These are phyloP conservation scores for Cryptus viduatorius DNA, from an alignment of 2,888 invertebrate genomes.

Conservation along the genomic window DNA sequence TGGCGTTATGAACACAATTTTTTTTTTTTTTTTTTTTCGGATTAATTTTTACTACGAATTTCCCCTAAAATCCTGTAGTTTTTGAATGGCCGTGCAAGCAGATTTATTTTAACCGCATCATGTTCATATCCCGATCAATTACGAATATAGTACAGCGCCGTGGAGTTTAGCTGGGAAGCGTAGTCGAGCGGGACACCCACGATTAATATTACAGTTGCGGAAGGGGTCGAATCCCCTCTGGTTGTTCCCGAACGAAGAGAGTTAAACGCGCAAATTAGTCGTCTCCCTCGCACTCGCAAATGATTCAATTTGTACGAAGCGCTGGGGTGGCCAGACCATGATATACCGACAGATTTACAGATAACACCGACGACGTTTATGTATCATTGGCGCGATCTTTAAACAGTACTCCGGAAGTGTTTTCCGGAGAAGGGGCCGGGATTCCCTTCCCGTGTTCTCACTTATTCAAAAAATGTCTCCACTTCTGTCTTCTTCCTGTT, in stretches of 20 bases:
- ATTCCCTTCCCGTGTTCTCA: too few relatives aligned
- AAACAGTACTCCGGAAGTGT: not conserved
- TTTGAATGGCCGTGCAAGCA: not conserved
- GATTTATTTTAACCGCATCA: conserved; percentile 58
- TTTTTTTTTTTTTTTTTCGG: too few relatives aligned
- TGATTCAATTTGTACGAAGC: conserved; percentile 65
- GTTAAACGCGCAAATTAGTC: conserved; percentile 53
- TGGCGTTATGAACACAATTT: not conserved
- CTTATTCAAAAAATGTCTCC: too few relatives aligned
- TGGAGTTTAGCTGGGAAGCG: conserved; percentile 75
- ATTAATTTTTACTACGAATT: not conserved
- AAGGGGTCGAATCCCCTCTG: conserved; percentile 66
- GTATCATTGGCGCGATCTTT: not conserved
- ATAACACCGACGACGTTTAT: not conserved
- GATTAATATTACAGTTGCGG: conserved; percentile 74
- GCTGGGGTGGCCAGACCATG: not conserved
- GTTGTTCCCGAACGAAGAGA: conserved; percentile 36
- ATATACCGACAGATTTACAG: not conserved
- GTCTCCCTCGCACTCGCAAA: conserved; percentile 43
- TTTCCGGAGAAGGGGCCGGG: too few relatives aligned
- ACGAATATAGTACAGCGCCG: conserved; percentile 47
- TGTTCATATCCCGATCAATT: conserved; percentile 54
- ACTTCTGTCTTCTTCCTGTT: too few relatives aligned
- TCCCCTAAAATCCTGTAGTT: not conserved
- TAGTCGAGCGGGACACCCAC: conserved; percentile 76